phyloP scores from a whole-genome alignment of 2,888 invertebrate genomes.

The Andrena trimmerana region DNA sequence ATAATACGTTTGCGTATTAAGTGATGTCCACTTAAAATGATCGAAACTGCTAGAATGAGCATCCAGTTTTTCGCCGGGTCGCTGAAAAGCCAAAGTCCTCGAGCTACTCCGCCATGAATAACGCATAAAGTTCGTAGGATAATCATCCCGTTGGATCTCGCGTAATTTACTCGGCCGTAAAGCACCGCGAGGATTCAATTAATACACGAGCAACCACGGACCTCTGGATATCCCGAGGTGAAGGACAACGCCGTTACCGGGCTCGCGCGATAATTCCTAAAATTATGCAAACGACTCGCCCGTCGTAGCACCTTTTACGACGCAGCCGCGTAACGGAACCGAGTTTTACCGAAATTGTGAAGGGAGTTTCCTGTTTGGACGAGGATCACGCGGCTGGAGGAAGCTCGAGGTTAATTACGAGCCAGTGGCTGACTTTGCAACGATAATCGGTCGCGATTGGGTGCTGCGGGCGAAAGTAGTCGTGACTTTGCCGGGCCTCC shows the following conservation, averaged over 20 bases:
- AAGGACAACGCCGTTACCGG: constrained; percentile 10
- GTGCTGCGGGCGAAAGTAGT: background rate
- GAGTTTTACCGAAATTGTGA: constrained; percentile 3
- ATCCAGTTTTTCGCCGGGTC: background rate
- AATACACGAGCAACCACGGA: background rate
- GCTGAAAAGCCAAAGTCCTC: background rate
- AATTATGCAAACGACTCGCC: constrained; percentile 24
- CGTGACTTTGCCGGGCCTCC: background rate
- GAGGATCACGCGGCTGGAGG: background rate
- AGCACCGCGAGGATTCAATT: constrained; percentile 15
- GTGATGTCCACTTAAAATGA: too few species aligned
- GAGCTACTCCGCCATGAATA: background rate
- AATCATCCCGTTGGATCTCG: background rate
- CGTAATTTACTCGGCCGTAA: constrained; percentile 5
- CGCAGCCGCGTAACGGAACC: constrained; percentile 6
- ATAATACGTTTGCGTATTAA: too few species aligned
- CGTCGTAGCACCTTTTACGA: background rate
- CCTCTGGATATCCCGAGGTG: background rate
- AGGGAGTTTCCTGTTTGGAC: constrained; percentile 2
- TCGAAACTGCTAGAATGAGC: too few species aligned
- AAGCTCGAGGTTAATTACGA: constrained; percentile 9
- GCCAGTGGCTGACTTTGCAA: background rate
- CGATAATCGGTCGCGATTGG: constrained; percentile 1
- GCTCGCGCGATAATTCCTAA: background rate
- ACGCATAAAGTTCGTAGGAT: background rate